These are phyloP conservation scores for Dasysyrphus tricinctus DNA, from an alignment of 2,888 invertebrate species.

Conservation along the genomic window DNA sequence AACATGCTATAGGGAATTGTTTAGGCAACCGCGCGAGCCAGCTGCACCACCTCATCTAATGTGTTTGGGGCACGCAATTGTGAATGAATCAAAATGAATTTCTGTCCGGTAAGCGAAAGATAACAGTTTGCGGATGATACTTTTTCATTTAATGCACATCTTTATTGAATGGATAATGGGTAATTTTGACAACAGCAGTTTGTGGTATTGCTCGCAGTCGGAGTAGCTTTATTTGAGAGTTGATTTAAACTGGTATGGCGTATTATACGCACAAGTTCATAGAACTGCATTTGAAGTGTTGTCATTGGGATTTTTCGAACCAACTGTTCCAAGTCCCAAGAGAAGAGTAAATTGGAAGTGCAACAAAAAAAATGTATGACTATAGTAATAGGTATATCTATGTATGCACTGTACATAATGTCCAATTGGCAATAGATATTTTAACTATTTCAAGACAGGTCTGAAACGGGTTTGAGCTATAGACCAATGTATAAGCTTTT, in stretches of 20 bases:
- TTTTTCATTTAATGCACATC: conserved; percentile 47
- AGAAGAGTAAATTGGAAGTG: too few relatives aligned
- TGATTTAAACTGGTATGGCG: neutral
- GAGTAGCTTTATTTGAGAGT: neutral
- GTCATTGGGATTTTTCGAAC: neutral
- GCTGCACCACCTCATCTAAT: conserved; percentile 33
- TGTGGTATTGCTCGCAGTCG: neutral
- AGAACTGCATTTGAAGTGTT: neutral
- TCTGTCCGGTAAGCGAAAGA: conserved; percentile 53
- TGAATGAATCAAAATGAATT: conserved; percentile 49
- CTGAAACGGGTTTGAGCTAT: too few relatives aligned
- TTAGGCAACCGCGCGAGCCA: conserved; percentile 28
- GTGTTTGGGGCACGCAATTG: conserved; percentile 49
- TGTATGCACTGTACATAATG: too few relatives aligned
- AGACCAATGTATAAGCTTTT: too few relatives aligned
- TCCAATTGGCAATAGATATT: too few relatives aligned
- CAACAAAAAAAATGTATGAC: too few relatives aligned
- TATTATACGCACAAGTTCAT: neutral
- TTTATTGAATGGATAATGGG: conserved; percentile 36
- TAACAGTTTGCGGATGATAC: conserved; percentile 46
- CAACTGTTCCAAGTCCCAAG: too few relatives aligned
- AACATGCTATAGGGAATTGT: conserved; percentile 19
- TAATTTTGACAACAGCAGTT: conserved; percentile 41
- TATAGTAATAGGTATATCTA: too few relatives aligned
- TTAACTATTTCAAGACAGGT: too few relatives aligned